A percentile compares a stretch with the other conserved stretches of the same genome.
Evolutionary conservation across 2,113 vertebrate genomes (phyloP).

Genomic region (Promerops cafer): DNA sequence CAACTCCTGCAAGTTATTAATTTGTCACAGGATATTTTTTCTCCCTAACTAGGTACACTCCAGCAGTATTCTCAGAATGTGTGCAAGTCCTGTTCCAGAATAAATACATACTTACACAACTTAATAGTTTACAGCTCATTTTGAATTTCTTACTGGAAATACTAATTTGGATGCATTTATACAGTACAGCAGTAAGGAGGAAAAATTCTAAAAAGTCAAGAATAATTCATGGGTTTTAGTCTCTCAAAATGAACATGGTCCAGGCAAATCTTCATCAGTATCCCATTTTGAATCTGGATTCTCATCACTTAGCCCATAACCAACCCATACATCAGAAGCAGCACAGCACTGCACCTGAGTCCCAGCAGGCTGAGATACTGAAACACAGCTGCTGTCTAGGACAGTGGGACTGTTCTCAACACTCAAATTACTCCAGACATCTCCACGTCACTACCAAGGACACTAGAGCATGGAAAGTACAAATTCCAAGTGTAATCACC

Average conservation of each 20-base stretch:
- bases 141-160: not conserved
- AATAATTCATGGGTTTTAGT: not conserved
- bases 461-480: not conserved
- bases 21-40: not conserved
- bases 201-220: not conserved
- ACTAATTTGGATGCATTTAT: not conserved
- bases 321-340: not conserved
- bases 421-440: not conserved
- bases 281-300: not conserved
- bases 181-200: not conserved
- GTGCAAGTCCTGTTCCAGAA: not conserved
- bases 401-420: not conserved
- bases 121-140: not conserved
- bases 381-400: not conserved
- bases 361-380: not conserved
- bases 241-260: not conserved
- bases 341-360: not conserved
- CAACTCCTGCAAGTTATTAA: not conserved
- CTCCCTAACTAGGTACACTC: not conserved
- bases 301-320: not conserved
- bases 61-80: not conserved
- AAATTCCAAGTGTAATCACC: not conserved
- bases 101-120: accelerated
- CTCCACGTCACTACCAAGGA: not conserved
- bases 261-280: not conserved